Percentiles rank a stretch among this genome's conserved stretches.
Evolutionary conservation across 2,113 vertebrate genomes (phyloP).

Genomic region (Microcebus murinus): DNA sequence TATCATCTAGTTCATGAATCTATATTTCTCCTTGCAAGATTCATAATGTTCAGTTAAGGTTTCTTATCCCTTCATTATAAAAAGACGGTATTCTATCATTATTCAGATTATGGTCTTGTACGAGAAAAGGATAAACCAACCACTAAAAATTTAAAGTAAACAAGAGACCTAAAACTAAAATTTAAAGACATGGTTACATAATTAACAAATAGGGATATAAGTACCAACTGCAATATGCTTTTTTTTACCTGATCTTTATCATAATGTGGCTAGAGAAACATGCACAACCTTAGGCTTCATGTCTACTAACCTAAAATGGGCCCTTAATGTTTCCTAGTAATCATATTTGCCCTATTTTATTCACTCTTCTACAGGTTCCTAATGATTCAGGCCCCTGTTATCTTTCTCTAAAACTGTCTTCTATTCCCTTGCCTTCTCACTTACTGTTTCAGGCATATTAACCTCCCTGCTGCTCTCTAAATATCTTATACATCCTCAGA

Average conservation of each 20-base stretch:
- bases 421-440: background rate
- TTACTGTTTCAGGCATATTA: background rate
- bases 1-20: background rate
- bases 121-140: background rate
- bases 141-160: constrained; percentile 32
- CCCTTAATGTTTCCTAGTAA: background rate
- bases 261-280: constrained; percentile 2
- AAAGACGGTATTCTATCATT: constrained; percentile 33
- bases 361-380: background rate
- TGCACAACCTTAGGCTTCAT: background rate
- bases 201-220: constrained; percentile 3
- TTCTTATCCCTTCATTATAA: constrained; percentile 2
- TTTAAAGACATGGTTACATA: constrained; percentile 47
- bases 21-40: constrained; percentile 10
- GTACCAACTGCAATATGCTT: background rate
- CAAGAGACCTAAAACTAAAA: constrained; percentile 11
- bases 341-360: background rate
- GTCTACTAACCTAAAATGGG: background rate
- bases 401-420: background rate
- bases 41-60: background rate
- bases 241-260: constrained; percentile 20
- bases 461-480: background rate
- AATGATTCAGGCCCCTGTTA: background rate
- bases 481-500: background rate
- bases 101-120: constrained; percentile 5